Evolutionary conservation across 2,797 vertebrate genomes (phyloP), one percentile per base, ranked within the genome.

Genomic region (Crocodylus rhombifer): DNA sequence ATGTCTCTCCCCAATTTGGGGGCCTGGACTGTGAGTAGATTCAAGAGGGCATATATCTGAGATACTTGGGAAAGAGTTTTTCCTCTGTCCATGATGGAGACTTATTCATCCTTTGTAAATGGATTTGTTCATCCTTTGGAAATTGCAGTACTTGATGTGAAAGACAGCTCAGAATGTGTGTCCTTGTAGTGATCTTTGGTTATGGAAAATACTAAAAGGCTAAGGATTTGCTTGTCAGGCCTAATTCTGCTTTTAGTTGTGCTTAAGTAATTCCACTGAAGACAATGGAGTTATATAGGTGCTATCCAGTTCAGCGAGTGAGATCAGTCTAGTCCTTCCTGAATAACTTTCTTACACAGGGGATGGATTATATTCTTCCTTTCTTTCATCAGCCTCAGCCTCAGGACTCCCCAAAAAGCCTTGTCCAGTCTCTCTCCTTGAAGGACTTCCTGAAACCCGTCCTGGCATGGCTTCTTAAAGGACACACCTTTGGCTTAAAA

Each of bases 1-100:
- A 33, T 36, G 7, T 69, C 65, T 69, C 17, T 20, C 18, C 21
- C n/a, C 42, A 42, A 42, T 42, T 18, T 69, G 17, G 65, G 25
- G 6, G 75, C 28, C 1, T 3, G 67, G 14, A 5, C 26, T 90
- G 2, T 16, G 2, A 3, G 77, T 2, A 4, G 1, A 25, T 58
- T 73, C 78, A 51, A 17, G 67, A 74, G n/a, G n/a, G 56, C 28
- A 56, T 21, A 76, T 79, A 86, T 64, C 4, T 57, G 7, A 55
- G 10, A 1, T 1, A 42, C 42, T 42, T 2, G 67, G 17, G 65
- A 26, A 63, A 36, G 33, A 76, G 15, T 28, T 16, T 77, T 83
- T 7, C 20, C 7, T 33, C 61, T 82, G 23, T 25, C 80, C 91
- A 67, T 87, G 36, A 2, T 51, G 73, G 26, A 74, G 51, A 65